Evolutionary conservation across 2,888 invertebrate genomes (phyloP), one percentile per base, ranked within the genome.

Genomic region (Nephrocerus scutellatus): DNA sequence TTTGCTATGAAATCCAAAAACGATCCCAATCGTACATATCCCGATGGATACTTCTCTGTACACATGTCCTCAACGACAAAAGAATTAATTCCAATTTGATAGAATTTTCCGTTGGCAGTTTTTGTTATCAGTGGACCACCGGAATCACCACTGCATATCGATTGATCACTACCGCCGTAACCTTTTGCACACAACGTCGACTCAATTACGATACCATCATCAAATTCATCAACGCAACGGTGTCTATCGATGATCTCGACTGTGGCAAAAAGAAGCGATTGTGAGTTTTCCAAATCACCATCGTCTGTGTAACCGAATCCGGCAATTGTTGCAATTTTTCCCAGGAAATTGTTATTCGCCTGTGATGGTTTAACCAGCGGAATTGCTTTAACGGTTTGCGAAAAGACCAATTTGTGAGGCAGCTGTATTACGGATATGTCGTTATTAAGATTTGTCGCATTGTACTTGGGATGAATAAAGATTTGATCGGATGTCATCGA

Each of bases 41-140:
- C 66, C 7, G 66, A 62, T 0, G 65, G 65, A 20, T 47, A 50
- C 2, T 54, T 53, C 16, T 56, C 48, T 0, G 63, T 55, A 42
- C 66, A 65, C 19, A 42, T 52, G 48, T 64, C 62, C 34, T 55
- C 43, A 10, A 59, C 59, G 3, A 62, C 65, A 55, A 63, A 67
- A 6, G 66, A 65, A 44, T 61, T 65, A 10, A 67, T 59, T 4
- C 66, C 66, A 16, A 67, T 59, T 41, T 66, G 67, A 10, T 55
- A 39, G 39, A 39, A 56, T 1, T 22, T 31, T 0, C 50, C 54
- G 30, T 30, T 47, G 4, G 47, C 30, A 21, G 50, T 42, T 4
- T 47, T 41, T 1, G 34, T 28, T 12, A 62, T 50, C 10, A 66
- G 34, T 0, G 67, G 57, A 5, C 66, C 66, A 29, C 67, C 66